Percentiles rank a stretch among this genome's conserved stretches.
These are phyloP conservation scores for Montipora capitata DNA, from an alignment of 92 coral and sea anemone genomes.

Conservation along the genomic window DNA sequence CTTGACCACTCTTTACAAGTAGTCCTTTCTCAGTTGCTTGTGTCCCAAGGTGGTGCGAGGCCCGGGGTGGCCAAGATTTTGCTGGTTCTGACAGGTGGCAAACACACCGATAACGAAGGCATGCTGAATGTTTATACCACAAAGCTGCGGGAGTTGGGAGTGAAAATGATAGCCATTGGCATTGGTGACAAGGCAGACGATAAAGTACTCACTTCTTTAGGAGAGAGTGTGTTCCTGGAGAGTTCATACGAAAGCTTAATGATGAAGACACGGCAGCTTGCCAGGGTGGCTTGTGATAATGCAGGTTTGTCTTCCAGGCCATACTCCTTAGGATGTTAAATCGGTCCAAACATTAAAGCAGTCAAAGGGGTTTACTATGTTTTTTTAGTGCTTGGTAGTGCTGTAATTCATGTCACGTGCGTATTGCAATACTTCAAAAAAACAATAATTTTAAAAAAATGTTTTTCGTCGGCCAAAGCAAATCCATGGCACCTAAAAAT, in stretches of 20 bases:
- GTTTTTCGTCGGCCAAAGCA: too few relatives aligned
- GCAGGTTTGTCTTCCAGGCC: slow-evolving; percentile 14
- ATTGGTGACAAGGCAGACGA: slow-evolving; percentile 85
- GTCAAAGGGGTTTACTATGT: too few relatives aligned
- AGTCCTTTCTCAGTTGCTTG: slow-evolving; percentile 52
- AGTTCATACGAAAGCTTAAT: slow-evolving; percentile 30
- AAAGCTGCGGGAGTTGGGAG: slow-evolving; percentile 76
- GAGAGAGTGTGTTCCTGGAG: slow-evolving; percentile 66
- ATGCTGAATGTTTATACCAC: slow-evolving; percentile 67
- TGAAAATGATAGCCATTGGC: slow-evolving; percentile 81
- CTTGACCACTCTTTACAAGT: slow-evolving; percentile 18
- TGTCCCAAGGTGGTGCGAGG: slow-evolving; percentile 27
- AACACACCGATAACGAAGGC: slow-evolving; percentile 59
- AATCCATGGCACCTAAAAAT: too few relatives aligned
- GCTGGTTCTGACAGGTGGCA: slow-evolving; percentile 81
- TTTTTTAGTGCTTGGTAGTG: too few relatives aligned
- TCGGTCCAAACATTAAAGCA: neutral
- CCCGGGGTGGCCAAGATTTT: slow-evolving; percentile 64
- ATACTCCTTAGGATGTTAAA: neutral
- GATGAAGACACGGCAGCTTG: slow-evolving; percentile 35
- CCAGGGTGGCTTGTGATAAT: slow-evolving; percentile 30
- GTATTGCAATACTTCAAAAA: too few relatives aligned
- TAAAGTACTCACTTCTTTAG: slow-evolving; percentile 67
- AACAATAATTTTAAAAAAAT: too few relatives aligned
- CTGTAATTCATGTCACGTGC: too few relatives aligned